Evolutionary conservation across 2,113 vertebrate genomes (phyloP).

Genomic region (Tragelaphus strepsiceros): DNA sequence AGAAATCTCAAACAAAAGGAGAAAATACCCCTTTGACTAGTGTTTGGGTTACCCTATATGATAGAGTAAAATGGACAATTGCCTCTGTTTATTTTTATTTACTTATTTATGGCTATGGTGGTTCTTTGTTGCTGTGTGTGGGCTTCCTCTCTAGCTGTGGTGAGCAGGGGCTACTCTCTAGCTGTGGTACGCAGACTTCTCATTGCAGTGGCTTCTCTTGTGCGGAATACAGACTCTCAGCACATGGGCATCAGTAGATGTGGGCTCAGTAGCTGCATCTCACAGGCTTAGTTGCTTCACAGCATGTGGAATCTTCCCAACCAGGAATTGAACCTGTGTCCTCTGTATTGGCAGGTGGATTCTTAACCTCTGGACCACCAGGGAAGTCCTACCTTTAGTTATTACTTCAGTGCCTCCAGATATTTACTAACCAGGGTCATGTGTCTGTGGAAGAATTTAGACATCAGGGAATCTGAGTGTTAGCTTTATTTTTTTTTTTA

Average conservation of each 20-base stretch:
- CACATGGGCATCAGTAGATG: background rate
- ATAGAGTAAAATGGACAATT: background rate
- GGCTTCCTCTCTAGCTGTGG: background rate
- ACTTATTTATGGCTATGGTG: background rate
- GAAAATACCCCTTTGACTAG: background rate
- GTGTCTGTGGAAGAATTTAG: background rate
- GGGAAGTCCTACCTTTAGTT: background rate
- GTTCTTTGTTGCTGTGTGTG: background rate
- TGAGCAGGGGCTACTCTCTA: background rate
- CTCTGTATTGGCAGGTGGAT: background rate
- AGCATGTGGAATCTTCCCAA: background rate
- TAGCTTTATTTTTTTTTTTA: background rate
- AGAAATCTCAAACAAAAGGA: background rate
- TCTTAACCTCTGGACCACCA: background rate
- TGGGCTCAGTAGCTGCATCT: rapidly evolving
- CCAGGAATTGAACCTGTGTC: background rate
- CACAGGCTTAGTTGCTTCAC: background rate
- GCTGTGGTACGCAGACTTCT: rapidly evolving
- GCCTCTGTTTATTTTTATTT: background rate
- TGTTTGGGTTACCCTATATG: background rate
- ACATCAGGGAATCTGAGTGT: background rate
- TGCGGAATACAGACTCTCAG: background rate
- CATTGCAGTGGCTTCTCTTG: background rate
- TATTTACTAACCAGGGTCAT: background rate
- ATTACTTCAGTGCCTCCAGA: background rate